Evolutionary conservation across 1,140 invertebrate species (phyloP).

Genomic region (Drosophila simulans): DNA sequence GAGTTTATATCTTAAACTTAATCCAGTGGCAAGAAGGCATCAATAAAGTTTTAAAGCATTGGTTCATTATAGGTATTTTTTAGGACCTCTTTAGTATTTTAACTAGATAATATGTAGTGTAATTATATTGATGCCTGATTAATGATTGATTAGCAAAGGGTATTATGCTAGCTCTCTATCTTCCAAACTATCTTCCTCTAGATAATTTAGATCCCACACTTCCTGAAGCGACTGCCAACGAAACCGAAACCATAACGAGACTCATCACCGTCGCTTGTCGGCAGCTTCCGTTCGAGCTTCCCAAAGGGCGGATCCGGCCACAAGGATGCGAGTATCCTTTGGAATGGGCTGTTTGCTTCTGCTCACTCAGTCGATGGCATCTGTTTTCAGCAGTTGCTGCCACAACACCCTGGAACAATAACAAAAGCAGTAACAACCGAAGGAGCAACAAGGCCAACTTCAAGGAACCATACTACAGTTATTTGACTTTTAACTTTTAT

Average conservation of each 20-base stretch:
- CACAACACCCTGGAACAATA: conserved; percentile 40
- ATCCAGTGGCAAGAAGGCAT: neutral
- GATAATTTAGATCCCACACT: conserved; percentile 26
- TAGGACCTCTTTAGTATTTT: too few species aligned
- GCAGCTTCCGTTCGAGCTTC: conserved; percentile 22
- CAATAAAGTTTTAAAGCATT: neutral
- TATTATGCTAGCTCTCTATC: conserved; percentile 2
- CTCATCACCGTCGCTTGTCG: conserved; percentile 51
- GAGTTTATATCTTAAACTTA: too few species aligned
- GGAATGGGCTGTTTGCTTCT: neutral
- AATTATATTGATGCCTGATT: too few species aligned
- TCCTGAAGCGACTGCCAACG: conserved; percentile 3
- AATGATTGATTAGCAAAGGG: neutral
- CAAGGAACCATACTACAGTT: conserved; percentile 62
- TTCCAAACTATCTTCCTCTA: neutral
- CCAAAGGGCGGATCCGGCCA: conserved; percentile 44
- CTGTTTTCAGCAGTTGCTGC: conserved; percentile 43
- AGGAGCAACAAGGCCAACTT: conserved; percentile 49
- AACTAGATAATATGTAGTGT: too few species aligned
- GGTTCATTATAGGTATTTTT: too few species aligned
- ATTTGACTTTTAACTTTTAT: conserved; percentile 83
- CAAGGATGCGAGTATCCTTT: conserved; percentile 24
- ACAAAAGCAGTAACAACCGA: conserved; percentile 44
- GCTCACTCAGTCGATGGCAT: conserved; percentile 32
- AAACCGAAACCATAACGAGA: conserved; percentile 33